Conservation (phyloP, 2,113 vertebrate genomes). For the Tetrax tetrax region DNA sequence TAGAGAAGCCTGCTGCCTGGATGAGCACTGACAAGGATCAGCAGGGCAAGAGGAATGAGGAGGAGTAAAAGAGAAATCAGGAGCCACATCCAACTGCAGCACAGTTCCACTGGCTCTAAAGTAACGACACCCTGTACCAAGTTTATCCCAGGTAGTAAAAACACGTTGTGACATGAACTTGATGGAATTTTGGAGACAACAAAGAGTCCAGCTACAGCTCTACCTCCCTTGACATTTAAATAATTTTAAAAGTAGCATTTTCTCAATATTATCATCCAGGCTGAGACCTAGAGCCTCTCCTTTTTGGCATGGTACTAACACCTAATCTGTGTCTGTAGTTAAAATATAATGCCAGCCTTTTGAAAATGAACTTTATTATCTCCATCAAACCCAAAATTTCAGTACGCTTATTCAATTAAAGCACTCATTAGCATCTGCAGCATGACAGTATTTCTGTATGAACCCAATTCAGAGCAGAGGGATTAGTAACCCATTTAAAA, state of each 20-base stretch:
- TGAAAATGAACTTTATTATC: background rate
- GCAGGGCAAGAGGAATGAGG: background rate
- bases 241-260: background rate
- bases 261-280: background rate
- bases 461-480: background rate
- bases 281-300: background rate
- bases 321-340: background rate
- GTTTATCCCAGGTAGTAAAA: background rate
- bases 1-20: constrained; percentile 23
- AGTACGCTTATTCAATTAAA: background rate
- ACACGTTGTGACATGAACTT: background rate
- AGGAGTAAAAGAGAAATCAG: background rate
- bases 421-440: background rate
- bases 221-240: background rate
- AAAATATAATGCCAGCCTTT: background rate
- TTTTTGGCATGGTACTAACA: background rate
- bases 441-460: background rate
- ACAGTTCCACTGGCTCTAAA: background rate
- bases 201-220: background rate
- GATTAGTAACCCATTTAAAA: background rate
- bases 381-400: background rate
- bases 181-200: background rate
- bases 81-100: background rate
- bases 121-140: background rate
- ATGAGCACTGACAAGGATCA: background rate